A percentile compares a stretch with the other conserved stretches of the same genome.
These are phyloP conservation scores for Heptranchias perlo DNA, from an alignment of 2,113 vertebrate genomes.

Conservation along the genomic window DNA sequence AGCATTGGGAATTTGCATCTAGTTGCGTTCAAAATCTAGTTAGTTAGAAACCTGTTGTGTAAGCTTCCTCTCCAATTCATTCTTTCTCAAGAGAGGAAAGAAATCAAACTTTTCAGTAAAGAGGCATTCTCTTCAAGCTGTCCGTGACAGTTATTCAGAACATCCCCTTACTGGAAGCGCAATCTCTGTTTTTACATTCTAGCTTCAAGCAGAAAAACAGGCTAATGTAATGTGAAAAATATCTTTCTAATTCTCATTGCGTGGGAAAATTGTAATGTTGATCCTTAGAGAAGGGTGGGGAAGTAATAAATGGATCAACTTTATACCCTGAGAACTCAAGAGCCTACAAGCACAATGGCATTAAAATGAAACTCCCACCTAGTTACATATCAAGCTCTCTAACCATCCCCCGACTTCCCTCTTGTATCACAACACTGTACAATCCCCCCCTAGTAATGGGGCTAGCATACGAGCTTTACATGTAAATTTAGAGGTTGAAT, in stretches of 20 bases:
- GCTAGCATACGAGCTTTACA: background rate
- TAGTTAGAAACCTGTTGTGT: background rate
- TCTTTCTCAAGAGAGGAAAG: background rate
- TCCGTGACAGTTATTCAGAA: background rate
- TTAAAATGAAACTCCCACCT: background rate
- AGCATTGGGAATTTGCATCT: background rate
- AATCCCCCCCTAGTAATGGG: background rate
- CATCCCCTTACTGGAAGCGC: background rate
- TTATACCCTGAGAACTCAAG: background rate
- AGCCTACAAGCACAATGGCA: background rate
- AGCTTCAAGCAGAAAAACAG: background rate
- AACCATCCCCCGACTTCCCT: background rate
- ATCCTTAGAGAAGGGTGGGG: background rate
- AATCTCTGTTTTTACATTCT: background rate
- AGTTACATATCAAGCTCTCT: background rate
- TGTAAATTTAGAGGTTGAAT: background rate
- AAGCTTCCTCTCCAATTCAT: background rate
- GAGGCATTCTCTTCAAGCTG: background rate
- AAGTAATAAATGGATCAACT: background rate
- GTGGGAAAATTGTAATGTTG: background rate
- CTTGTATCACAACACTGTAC: background rate
- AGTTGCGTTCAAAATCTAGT: background rate
- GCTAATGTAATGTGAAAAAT: background rate
- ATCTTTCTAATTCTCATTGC: background rate
- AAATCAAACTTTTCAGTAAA: background rate